Conservation (phyloP, 2,888 invertebrate genomes). For the Rhingia campestris region DNA sequence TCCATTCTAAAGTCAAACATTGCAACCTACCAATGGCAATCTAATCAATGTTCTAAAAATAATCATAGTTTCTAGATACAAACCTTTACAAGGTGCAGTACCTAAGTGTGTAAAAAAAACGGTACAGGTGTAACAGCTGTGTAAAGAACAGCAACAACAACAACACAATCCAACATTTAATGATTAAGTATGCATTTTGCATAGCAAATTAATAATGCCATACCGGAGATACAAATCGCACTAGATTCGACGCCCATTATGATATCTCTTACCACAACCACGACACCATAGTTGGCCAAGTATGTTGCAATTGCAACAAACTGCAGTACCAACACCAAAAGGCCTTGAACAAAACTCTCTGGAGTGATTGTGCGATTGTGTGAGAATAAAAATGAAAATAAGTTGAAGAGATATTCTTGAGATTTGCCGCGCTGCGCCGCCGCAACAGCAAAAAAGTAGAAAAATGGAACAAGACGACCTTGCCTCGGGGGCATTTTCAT, state of each 20-base stretch:
- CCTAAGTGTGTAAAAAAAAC: not conserved
- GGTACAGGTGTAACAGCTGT: conserved; percentile 11
- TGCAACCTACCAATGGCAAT: no score
- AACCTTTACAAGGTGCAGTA: not conserved
- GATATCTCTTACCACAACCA: conserved; percentile 53
- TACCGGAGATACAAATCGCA: conserved; percentile 67
- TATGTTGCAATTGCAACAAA: conserved; percentile 42
- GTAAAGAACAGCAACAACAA: not conserved
- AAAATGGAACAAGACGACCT: conserved; percentile 61
- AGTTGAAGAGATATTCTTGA: conserved; percentile 56
- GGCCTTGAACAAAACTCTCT: conserved; percentile 63
- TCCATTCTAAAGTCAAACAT: no score
- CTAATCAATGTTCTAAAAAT: no score
- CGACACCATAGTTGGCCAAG: conserved; percentile 44
- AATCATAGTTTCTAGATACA: no score
- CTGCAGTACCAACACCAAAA: conserved; percentile 30
- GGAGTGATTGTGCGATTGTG: conserved; percentile 65
- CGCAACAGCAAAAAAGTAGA: conserved; percentile 2
- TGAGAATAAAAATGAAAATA: conserved; percentile 23
- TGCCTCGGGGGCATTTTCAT: conserved; percentile 52
- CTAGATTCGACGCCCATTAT: conserved; percentile 68
- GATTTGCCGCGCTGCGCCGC: conserved; percentile 7
- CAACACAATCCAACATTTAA: not conserved
- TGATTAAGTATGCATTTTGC: conserved; percentile 52
- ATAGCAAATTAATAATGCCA: conserved; percentile 53